Percentiles rank a stretch among this genome's conserved stretches.
These are phyloP conservation scores for Zosterops lateralis DNA, from an alignment of 2,113 vertebrate species.

Conservation along the genomic window DNA sequence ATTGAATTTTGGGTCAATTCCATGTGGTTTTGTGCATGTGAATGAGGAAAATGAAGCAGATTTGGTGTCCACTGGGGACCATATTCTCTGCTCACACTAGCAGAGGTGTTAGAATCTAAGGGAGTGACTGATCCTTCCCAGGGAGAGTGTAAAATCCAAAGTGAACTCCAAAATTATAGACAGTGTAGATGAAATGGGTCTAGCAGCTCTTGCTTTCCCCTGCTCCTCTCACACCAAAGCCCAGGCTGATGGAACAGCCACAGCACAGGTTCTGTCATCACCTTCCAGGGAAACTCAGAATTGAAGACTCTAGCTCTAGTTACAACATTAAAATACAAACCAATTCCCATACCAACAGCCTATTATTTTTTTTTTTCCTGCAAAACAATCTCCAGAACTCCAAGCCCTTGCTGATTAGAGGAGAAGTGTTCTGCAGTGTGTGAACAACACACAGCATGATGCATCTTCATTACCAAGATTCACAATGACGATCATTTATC, in stretches of 20 bases:
- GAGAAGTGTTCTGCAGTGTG: not conserved
- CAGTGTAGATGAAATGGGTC: not conserved
- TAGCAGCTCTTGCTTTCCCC: not conserved
- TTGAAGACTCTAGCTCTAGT: not conserved
- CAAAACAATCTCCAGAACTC: not conserved
- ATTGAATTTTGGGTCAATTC: not conserved
- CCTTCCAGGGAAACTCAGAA: not conserved
- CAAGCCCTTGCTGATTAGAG: not conserved
- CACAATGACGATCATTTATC: not conserved
- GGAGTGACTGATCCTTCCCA: not conserved
- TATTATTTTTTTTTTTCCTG: not conserved
- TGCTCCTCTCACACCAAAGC: not conserved
- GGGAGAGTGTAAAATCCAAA: not conserved
- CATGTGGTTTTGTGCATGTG: accelerated
- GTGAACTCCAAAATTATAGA: not conserved
- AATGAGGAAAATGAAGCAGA: not conserved
- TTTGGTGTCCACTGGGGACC: not conserved
- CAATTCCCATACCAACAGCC: not conserved
- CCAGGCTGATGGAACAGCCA: not conserved
- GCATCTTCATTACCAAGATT: constrained; percentile 38
- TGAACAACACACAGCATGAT: not conserved
- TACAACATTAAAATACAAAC: not conserved
- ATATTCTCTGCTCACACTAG: not conserved
- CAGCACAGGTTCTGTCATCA: accelerated
- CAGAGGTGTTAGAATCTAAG: accelerated